Evolutionary conservation across 2,888 invertebrate genomes (phyloP).

Genomic region (Oscheius sp.): DNA sequence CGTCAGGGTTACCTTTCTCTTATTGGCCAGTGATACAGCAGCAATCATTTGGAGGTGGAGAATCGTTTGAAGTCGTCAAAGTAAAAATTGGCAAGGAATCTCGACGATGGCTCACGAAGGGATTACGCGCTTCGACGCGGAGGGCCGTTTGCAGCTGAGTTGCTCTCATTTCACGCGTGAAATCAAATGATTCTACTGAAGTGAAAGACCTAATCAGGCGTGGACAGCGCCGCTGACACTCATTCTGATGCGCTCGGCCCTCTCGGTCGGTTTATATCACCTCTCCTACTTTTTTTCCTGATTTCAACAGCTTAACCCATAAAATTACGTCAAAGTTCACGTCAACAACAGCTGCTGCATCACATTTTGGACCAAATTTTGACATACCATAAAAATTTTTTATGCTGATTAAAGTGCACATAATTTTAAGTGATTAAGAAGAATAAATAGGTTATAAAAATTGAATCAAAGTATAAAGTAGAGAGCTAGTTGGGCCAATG

Average conservation of each 20-base stretch:
- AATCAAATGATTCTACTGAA: slow-evolving; percentile 55
- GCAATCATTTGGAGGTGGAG: slow-evolving; percentile 14
- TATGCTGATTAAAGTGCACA: neutral
- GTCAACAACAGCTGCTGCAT: neutral
- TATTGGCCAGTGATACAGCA: slow-evolving; percentile 31
- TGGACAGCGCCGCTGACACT: slow-evolving; percentile 37
- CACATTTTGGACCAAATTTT: neutral
- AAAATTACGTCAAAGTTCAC: neutral
- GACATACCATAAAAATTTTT: neutral
- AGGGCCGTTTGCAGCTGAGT: slow-evolving; percentile 34
- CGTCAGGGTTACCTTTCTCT: slow-evolving; percentile 35
- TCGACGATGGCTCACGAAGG: slow-evolving; percentile 23
- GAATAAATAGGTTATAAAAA: slow-evolving; percentile 27
- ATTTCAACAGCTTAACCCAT: neutral
- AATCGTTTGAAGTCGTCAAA: neutral
- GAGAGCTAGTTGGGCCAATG: slow-evolving; percentile 34
- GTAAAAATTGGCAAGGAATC: slow-evolving; percentile 2
- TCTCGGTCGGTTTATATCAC: slow-evolving; percentile 21
- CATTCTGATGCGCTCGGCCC: slow-evolving; percentile 34
- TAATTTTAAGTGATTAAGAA: neutral
- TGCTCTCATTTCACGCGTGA: slow-evolving; percentile 49
- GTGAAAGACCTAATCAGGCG: slow-evolving; percentile 55
- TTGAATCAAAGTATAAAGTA: slow-evolving; percentile 35
- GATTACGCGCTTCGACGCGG: slow-evolving; percentile 23
- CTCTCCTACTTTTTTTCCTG: slow-evolving; percentile 15